Conservation (phyloP, 2,113 vertebrate species). For the Marcusenius ussheri region DNA sequence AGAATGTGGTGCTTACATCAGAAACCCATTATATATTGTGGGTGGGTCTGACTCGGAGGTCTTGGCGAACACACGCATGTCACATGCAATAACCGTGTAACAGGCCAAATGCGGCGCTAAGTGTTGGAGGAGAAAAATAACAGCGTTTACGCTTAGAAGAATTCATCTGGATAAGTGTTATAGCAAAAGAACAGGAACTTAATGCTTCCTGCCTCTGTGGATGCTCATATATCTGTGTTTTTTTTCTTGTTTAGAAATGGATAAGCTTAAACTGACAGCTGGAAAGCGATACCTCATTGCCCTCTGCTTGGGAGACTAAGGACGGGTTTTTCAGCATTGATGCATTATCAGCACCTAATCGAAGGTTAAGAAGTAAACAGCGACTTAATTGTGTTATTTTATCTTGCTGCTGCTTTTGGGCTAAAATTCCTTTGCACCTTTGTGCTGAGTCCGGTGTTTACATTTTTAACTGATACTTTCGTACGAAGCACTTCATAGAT, state of each 20-base stretch:
- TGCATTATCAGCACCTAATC: neutral
- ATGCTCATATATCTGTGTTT: neutral
- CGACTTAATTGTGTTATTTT: neutral
- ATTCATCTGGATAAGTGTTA: neutral
- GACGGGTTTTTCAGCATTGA: neutral
- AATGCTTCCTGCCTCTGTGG: neutral
- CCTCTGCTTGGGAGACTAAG: neutral
- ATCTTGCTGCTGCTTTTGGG: neutral
- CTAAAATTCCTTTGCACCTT: neutral
- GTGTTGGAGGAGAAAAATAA: neutral
- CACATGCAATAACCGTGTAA: neutral
- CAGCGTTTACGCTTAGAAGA: neutral
- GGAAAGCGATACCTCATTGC: neutral
- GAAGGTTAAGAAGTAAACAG: neutral
- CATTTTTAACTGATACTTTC: neutral
- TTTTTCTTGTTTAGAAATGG: neutral
- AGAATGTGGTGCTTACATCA: neutral
- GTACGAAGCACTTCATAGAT: neutral
- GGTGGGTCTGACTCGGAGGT: neutral
- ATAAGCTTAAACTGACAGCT: neutral
- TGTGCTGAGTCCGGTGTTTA: neutral
- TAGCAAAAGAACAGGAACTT: neutral
- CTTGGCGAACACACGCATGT: neutral
- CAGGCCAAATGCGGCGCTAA: neutral
- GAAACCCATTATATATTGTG: neutral